Evolutionary conservation across 37 sponge, comb jelly and placozoan genomes (phyloP), one percentile per base, ranked within the genome.

Genomic region (Halisarca cf. caerulea): DNA sequence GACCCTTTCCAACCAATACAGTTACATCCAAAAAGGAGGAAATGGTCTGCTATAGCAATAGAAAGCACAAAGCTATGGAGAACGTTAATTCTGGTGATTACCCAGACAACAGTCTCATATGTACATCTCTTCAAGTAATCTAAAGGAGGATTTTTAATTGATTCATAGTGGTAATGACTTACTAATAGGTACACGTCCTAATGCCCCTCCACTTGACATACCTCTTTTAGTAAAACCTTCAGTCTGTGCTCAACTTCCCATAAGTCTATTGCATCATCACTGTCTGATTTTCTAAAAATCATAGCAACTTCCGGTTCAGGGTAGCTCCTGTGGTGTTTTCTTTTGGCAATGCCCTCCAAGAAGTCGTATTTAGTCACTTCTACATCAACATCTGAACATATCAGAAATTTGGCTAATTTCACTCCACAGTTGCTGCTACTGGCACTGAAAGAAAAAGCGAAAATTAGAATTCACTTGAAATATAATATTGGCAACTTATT

Each of bases 231-330:
- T 30, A 82, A 85, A 21, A 44, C 85, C 42, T 85, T 81, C 24
- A 94, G 74, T 8, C 60, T 82, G 43, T 81, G 55, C 33, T 94
- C 94, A 0, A 94, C 90, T 47, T 94, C 86, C 58, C 81, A 68
- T 43, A 94, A 77, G 30, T 94, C 89, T 51, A 90, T 74, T 0
- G 91, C 35, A 21, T 58, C 87, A 45, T 88, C 88, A 66, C 43
- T 79, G 30, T 87, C 88, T 18, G 89, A 78, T 32, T 80, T 88
- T 79, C 80, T 86, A 70, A 92, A 95, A 8, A 95, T 92, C 92
- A 92, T 92, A 32, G 88, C 88, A 17, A 95, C 92, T 41, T 95
- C 96, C 2, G 92, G 92, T 75, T 95, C 96, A 42, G 92, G 92
- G 45, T 87, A 89, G 37, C 47, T 23, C 9, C 79, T 57, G 81